Percentiles rank a stretch among this genome's conserved stretches.
These are phyloP conservation scores for Poliocrania exsul DNA, from an alignment of 2,797 vertebrate genomes.

Conservation along the genomic window DNA sequence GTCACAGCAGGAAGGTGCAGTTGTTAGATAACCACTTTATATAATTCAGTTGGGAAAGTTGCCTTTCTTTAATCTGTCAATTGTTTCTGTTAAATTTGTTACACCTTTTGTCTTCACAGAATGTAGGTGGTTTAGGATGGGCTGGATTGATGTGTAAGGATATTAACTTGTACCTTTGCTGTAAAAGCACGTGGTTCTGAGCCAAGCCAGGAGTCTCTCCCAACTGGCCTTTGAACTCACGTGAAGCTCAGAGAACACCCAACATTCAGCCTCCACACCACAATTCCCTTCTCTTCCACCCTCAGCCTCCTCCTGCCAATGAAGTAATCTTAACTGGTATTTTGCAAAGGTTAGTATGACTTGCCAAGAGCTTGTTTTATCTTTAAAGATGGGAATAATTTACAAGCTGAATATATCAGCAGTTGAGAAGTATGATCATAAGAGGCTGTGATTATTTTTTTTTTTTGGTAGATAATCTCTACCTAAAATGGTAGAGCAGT, in stretches of 20 bases:
- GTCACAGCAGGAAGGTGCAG: not conserved
- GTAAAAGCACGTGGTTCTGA: not conserved
- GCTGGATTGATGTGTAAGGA: not conserved
- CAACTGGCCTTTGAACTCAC: not conserved
- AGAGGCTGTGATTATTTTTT: not conserved
- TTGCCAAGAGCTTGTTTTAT: not conserved
- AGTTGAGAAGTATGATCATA: not conserved
- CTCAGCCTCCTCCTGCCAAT: not conserved
- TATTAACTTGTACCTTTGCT: not conserved
- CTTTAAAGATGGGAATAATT: constrained; percentile 3
- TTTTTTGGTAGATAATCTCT: constrained; percentile 41
- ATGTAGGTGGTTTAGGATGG: not conserved
- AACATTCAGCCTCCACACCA: not conserved
- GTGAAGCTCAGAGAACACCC: not conserved
- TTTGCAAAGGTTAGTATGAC: not conserved
- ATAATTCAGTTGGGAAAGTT: not conserved
- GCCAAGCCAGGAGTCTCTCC: not conserved
- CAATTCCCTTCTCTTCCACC: not conserved
- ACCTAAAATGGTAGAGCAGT: constrained; percentile 8
- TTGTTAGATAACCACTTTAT: not conserved
- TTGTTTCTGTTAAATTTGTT: not conserved
- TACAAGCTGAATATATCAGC: constrained; percentile 13
- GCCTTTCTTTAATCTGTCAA: fast-evolving
- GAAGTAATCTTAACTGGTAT: not conserved
- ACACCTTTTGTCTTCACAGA: not conserved